phyloP scores from a whole-genome alignment of 1,140 invertebrate genomes.

The Cotesia glomerata region DNA sequence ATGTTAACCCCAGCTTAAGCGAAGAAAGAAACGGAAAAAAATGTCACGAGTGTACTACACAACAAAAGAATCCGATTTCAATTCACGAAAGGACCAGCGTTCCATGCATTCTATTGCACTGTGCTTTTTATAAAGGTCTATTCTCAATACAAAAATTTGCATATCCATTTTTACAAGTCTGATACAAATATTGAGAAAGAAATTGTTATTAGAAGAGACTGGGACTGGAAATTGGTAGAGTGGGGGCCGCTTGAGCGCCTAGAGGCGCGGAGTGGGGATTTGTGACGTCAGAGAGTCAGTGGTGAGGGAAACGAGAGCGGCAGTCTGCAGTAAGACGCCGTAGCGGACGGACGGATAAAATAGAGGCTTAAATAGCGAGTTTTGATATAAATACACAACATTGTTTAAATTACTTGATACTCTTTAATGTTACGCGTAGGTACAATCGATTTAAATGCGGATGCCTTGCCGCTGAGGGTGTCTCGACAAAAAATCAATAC shows the following conservation, averaged over 20 bases:
- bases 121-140: background rate
- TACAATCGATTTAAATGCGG: conserved; percentile 38
- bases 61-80: conserved; percentile 22
- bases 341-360: conserved; percentile 12
- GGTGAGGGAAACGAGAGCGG: too few relatives aligned
- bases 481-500: conserved; percentile 50
- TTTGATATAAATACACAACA: background rate
- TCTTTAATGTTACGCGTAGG: conserved; percentile 38
- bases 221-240: background rate
- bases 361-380: background rate
- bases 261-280: too few relatives aligned
- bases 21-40: conserved; percentile 17
- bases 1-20: background rate
- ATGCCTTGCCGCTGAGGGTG: conserved; percentile 35
- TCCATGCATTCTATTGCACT: conserved; percentile 3
- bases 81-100: conserved; percentile 19
- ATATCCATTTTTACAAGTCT: conserved; percentile 8
- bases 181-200: background rate
- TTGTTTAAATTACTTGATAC: conserved; percentile 3
- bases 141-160: conserved; percentile 18
- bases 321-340: background rate
- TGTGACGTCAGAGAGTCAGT: too few relatives aligned
- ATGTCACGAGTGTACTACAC: conserved; percentile 1
- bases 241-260: background rate
- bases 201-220: too few relatives aligned